Evolutionary conservation across 2,888 invertebrate species (phyloP).

Genomic region (Flexamia atlantica): DNA sequence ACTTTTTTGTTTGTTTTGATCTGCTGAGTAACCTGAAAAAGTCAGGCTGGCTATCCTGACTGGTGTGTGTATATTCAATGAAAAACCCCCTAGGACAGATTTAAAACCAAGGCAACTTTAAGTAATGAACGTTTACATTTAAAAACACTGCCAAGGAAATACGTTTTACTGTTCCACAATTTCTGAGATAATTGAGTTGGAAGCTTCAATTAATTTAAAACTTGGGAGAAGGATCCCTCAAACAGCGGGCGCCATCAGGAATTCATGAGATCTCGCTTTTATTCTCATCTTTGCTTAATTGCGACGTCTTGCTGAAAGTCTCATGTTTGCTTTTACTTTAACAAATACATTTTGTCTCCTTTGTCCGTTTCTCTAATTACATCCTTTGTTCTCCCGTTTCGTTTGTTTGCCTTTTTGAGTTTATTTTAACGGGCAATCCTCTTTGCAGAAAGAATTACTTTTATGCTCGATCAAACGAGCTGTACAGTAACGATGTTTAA

Average conservation of each 20-base stretch:
- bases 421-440: conserved; percentile 38
- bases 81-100: background rate
- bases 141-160: conserved; percentile 2
- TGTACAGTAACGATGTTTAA: background rate
- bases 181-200: conserved; percentile 56
- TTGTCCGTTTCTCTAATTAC: conserved; percentile 52
- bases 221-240: conserved; percentile 44
- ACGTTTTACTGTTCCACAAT: conserved; percentile 49
- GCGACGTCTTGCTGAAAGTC: conserved; percentile 47
- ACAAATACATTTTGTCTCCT: conserved; percentile 50
- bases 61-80: too few species aligned
- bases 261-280: conserved; percentile 54
- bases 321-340: conserved; percentile 53
- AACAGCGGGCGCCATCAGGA: conserved; percentile 34
- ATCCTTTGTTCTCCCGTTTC: conserved; percentile 32
- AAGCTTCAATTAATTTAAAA: conserved; percentile 56
- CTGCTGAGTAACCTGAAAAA: too few species aligned
- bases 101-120: background rate
- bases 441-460: conserved; percentile 39
- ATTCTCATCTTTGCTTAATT: conserved; percentile 58
- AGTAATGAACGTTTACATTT: conserved; percentile 21
- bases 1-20: too few species aligned
- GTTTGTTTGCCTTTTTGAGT: conserved; percentile 28
- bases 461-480: conserved; percentile 10
- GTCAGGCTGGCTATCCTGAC: too few species aligned